A percentile compares a stretch with the other conserved stretches of the same genome.
phyloP scores from a whole-genome alignment of 2,888 invertebrate species.

The Cantharis nigra region DNA sequence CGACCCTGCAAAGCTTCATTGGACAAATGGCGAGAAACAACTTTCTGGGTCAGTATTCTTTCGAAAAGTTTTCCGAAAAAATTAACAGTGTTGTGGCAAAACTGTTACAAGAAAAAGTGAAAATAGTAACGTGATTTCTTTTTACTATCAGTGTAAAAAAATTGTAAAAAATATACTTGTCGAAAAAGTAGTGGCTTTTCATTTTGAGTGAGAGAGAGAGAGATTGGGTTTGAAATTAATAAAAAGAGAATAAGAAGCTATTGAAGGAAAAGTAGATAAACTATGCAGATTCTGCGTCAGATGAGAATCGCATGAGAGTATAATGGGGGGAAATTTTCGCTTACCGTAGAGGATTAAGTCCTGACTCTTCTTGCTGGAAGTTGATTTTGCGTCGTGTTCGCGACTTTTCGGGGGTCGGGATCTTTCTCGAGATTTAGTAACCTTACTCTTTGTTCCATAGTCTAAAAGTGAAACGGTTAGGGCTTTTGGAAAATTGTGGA shows the following conservation, averaged over 20 bases:
- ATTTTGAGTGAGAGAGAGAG: background rate
- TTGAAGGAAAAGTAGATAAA: too few relatives aligned
- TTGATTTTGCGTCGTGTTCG: slow-evolving; percentile 15
- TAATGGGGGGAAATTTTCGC: too few relatives aligned
- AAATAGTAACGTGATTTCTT: background rate
- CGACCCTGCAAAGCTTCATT: slow-evolving; percentile 47
- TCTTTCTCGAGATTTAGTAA: background rate
- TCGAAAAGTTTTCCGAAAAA: slow-evolving; percentile 43
- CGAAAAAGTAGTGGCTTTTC: background rate
- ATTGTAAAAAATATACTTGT: background rate
- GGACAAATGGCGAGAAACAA: slow-evolving; percentile 49
- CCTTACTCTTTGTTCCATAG: background rate
- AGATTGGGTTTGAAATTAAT: too few relatives aligned
- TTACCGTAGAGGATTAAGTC: slow-evolving; percentile 36
- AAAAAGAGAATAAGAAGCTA: too few relatives aligned
- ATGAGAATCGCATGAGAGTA: too few relatives aligned
- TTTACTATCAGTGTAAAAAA: background rate
- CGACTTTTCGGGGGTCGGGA: slow-evolving; percentile 4
- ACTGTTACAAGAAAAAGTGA: background rate
- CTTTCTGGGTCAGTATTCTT: slow-evolving; percentile 44
- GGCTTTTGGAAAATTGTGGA: too few relatives aligned
- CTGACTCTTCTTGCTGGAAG: slow-evolving; percentile 29
- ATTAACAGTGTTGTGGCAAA: slow-evolving; percentile 32
- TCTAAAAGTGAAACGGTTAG: background rate
- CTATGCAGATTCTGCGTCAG: too few relatives aligned